A percentile compares a stretch with the other conserved stretches of the same genome.
Evolutionary conservation across 2,797 vertebrate genomes (phyloP).

Genomic region (Phrynocephalus vlangalii): DNA sequence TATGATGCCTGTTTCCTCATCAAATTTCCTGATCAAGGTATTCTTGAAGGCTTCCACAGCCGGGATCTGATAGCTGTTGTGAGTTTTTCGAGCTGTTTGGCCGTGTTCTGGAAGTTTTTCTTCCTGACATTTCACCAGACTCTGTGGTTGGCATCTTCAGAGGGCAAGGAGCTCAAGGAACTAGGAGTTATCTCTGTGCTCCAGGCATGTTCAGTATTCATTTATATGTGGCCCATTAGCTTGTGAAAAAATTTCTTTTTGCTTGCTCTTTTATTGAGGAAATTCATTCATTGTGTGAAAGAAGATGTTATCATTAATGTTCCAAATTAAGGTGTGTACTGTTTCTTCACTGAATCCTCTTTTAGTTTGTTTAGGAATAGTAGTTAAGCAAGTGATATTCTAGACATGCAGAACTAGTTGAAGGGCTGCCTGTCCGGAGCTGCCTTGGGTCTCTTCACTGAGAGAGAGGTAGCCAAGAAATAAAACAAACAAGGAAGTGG

Average conservation of each 20-base stretch:
- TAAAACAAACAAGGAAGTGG: no score
- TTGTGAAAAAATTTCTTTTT: neutral
- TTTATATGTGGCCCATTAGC: neutral
- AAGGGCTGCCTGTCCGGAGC: neutral
- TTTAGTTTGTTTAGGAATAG: neutral
- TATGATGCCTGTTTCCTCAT: neutral
- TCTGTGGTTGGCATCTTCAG: no score
- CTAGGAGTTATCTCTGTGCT: no score
- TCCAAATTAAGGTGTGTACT: neutral
- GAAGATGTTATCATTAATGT: neutral
- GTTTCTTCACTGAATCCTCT: neutral
- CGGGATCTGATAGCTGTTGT: no score
- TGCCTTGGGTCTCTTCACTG: no score
- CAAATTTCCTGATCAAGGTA: neutral
- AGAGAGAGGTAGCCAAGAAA: no score
- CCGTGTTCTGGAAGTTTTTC: no score
- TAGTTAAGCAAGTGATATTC: neutral
- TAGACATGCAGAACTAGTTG: neutral
- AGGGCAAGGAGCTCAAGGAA: no score
- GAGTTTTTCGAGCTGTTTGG: no score
- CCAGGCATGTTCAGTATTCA: neutral
- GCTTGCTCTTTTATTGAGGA: neutral
- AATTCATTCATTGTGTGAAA: neutral
- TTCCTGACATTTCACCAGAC: no score
- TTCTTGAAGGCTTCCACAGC: no score